A percentile compares a stretch with the other conserved stretches of the same genome.
These are phyloP conservation scores for Cirrhinus mrigala DNA, from an alignment of 2,797 vertebrate species.

Conservation along the genomic window DNA sequence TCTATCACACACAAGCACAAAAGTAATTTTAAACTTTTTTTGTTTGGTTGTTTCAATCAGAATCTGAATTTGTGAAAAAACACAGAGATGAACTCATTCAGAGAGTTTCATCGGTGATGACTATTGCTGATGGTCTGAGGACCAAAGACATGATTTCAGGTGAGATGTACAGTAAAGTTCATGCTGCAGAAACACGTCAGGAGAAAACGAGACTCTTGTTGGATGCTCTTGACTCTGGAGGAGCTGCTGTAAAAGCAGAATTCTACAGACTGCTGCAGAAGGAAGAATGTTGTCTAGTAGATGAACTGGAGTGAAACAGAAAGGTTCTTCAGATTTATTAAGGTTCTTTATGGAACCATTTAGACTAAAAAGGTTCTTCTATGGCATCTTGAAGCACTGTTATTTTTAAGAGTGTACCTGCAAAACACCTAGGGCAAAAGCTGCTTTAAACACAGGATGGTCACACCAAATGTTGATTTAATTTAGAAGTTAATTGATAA, in stretches of 20 bases:
- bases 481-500: too few species aligned
- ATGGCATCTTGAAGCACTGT: too few species aligned
- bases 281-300: neutral
- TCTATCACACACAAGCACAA: too few species aligned
- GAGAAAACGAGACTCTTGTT: constrained; percentile 38
- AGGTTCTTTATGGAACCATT: too few species aligned
- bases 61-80: constrained; percentile 35
- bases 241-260: constrained; percentile 21
- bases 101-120: constrained; percentile 16
- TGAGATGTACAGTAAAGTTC: constrained; percentile 32
- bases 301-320: too few species aligned
- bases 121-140: constrained; percentile 41
- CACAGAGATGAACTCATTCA: constrained; percentile 34
- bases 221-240: constrained; percentile 11
- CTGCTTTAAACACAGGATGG: too few species aligned
- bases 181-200: neutral
- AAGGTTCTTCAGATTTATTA: too few species aligned
- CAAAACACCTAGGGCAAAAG: too few species aligned
- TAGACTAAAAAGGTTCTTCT: too few species aligned
- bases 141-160: constrained; percentile 20
- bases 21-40: too few species aligned
- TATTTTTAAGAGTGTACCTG: too few species aligned
- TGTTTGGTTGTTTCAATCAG: neutral
- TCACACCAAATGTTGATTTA: too few species aligned
- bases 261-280: constrained; percentile 32